Evolutionary conservation across 2,888 invertebrate species (phyloP).

Genomic region (Acronicta aceris): DNA sequence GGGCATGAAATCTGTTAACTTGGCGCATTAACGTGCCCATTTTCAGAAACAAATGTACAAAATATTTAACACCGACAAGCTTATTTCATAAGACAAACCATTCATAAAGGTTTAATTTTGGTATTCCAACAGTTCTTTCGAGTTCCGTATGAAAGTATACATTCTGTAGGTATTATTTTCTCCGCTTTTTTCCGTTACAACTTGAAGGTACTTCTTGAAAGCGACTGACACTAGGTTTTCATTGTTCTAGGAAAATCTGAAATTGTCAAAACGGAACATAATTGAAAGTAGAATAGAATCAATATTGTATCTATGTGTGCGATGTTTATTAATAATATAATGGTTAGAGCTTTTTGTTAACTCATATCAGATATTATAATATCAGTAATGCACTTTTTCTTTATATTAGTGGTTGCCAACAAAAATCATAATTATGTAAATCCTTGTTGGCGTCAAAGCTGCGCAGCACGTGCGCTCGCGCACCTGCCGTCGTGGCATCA

Average conservation of each 20-base stretch:
- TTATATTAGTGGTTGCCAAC: constrained; percentile 45
- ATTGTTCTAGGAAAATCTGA: too few species aligned
- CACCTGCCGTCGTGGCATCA: constrained; percentile 76
- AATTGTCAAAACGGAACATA: too few species aligned
- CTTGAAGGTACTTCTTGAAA: not conserved
- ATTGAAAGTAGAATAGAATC: too few species aligned
- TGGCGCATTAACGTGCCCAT: constrained; percentile 66
- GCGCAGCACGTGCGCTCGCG: constrained; percentile 81
- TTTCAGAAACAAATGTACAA: constrained; percentile 53
- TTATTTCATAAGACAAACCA: constrained; percentile 21
- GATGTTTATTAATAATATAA: too few species aligned
- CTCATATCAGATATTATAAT: too few species aligned
- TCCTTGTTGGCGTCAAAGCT: constrained; percentile 73
- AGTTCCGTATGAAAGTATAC: not conserved
- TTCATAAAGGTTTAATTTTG: constrained; percentile 23
- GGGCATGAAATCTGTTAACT: constrained; percentile 63
- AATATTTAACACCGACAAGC: constrained; percentile 33
- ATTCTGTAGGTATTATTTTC: not conserved
- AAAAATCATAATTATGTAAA: constrained; percentile 61
- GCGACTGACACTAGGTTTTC: not conserved
- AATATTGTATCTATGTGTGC: too few species aligned
- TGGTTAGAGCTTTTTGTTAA: too few species aligned
- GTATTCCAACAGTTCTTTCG: not conserved
- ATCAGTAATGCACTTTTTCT: too few species aligned
- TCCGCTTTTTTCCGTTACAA: not conserved